A percentile compares a stretch with the other conserved stretches of the same genome.
phyloP scores from a whole-genome alignment of 2,797 vertebrate genomes.

The Orientallactaga sibirica region DNA sequence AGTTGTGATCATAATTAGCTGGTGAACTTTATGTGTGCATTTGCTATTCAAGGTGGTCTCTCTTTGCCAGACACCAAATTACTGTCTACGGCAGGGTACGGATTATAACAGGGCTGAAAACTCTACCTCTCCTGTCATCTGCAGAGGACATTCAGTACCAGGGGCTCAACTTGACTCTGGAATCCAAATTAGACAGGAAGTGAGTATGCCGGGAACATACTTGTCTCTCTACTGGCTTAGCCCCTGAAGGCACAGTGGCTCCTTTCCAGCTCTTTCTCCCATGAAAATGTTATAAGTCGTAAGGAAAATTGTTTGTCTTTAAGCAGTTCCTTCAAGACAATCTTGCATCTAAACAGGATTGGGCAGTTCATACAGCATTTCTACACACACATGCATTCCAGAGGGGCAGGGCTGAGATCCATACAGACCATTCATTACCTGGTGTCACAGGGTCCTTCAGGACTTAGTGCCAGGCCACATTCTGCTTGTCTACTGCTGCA shows the following conservation, averaged over 20 bases:
- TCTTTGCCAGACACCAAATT: constrained; percentile 19
- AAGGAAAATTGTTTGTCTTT: neutral
- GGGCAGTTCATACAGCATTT: neutral
- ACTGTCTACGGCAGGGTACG: neutral
- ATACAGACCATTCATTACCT: neutral
- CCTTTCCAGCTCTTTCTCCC: constrained; percentile 11
- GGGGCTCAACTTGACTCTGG: neutral
- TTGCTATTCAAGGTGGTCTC: neutral
- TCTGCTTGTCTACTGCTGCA: no score
- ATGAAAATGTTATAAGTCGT: neutral
- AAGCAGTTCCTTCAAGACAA: neutral
- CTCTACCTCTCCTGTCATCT: neutral
- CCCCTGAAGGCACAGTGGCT: neutral
- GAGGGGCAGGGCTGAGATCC: neutral
- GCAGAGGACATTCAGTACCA: neutral
- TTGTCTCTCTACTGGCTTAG: neutral
- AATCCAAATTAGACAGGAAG: neutral
- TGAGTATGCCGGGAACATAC: neutral
- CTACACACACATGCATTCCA: rapidly evolving
- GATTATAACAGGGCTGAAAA: neutral
- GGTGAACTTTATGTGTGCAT: neutral
- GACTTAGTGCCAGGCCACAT: no score
- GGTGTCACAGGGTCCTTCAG: no score
- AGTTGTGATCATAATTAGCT: constrained; percentile 29
- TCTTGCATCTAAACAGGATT: neutral